Conservation (phyloP, 1,140 invertebrate genomes). For the Drosophila cardini region DNA sequence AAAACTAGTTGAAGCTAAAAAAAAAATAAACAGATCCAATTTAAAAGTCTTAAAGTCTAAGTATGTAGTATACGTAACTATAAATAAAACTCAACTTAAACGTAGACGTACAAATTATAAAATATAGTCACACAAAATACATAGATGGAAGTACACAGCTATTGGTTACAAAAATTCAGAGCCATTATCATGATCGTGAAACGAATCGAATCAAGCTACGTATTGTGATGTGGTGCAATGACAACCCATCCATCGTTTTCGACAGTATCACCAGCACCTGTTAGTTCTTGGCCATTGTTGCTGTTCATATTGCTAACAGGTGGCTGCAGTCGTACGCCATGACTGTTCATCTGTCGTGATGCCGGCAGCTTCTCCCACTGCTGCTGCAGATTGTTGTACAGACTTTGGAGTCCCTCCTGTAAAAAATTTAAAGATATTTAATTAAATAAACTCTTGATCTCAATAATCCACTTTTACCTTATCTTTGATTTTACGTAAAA, state of each 20-base stretch:
- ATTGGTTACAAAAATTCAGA: slow-evolving; percentile 35
- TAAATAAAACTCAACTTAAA: slow-evolving; percentile 27
- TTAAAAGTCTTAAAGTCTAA: slow-evolving; percentile 11
- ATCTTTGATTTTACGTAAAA: slow-evolving; percentile 75
- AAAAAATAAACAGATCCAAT: slow-evolving; percentile 20
- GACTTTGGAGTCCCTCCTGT: slow-evolving; percentile 66
- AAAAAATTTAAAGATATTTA: neutral
- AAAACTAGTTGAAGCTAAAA: slow-evolving; percentile 16
- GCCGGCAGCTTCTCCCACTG: slow-evolving; percentile 64
- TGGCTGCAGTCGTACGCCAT: slow-evolving; percentile 10
- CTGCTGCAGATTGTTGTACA: slow-evolving; percentile 76
- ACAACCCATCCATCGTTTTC: slow-evolving; percentile 72
- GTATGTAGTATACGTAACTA: slow-evolving; percentile 2
- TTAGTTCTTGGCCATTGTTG: slow-evolving; percentile 8
- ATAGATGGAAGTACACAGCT: slow-evolving; percentile 43
- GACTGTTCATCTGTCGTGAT: slow-evolving; percentile 41
- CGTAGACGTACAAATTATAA: slow-evolving; percentile 9
- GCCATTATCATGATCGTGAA: neutral
- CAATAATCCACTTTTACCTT: slow-evolving; percentile 40
- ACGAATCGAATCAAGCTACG: slow-evolving; percentile 19
- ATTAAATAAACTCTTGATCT: no score
- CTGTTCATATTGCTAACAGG: neutral
- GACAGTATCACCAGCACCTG: slow-evolving; percentile 29
- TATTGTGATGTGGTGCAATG: slow-evolving; percentile 60
- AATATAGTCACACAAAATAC: slow-evolving; percentile 31